A percentile compares a stretch with the other conserved stretches of the same genome.
These are phyloP conservation scores for Hyphantria cunea DNA, from an alignment of 1,140 invertebrate species.

Conservation along the genomic window DNA sequence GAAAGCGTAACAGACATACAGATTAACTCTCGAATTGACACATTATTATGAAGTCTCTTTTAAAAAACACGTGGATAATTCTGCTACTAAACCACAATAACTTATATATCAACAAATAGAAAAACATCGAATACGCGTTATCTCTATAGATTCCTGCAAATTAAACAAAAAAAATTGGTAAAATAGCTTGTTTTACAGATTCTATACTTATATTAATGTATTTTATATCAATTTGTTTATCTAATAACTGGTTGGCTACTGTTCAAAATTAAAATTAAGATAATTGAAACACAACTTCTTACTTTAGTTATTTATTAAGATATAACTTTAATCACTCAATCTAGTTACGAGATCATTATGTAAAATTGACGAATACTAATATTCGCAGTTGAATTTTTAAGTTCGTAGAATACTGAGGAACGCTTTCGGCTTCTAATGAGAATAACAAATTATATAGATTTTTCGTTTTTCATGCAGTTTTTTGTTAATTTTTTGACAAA, in stretches of 20 bases:
- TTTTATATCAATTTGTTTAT: conserved; percentile 2
- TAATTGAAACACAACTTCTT: conserved; percentile 9
- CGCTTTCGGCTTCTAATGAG: conserved; percentile 3
- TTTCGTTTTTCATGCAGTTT: too few species aligned
- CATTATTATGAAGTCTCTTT: too few species aligned
- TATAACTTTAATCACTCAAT: conserved; percentile 21
- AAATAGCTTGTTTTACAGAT: too few species aligned
- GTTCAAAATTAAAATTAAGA: background rate
- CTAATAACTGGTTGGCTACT: background rate
- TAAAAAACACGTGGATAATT: too few species aligned
- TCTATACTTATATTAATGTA: background rate
- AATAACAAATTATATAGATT: background rate
- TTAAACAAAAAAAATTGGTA: too few species aligned
- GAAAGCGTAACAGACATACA: too few species aligned
- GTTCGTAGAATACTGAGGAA: background rate
- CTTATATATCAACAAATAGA: too few species aligned
- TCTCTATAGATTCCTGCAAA: too few species aligned
- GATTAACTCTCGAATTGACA: too few species aligned
- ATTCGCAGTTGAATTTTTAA: conserved; percentile 17
- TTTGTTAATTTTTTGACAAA: too few species aligned
- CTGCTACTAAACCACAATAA: too few species aligned
- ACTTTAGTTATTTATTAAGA: conserved; percentile 17
- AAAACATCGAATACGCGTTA: too few species aligned
- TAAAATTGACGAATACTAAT: conserved; percentile 18
- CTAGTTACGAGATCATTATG: conserved; percentile 26